Evolutionary conservation across 2,797 vertebrate species (phyloP), one percentile per base, ranked within the genome.

Genomic region (Sylvilagus floridanus): DNA sequence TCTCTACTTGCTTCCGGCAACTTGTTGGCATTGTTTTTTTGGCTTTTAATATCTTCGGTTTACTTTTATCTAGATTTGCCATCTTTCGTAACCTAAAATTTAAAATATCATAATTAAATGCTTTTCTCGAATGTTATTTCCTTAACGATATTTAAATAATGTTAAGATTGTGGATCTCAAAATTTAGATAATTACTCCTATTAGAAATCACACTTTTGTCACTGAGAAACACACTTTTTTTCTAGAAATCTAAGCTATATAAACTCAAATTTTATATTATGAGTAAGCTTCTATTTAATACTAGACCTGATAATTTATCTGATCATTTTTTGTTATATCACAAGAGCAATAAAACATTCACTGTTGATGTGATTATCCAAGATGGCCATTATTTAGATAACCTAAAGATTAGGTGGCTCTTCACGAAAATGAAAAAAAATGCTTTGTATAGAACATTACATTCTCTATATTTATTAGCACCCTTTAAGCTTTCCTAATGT

Each of bases 11-110:
- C 47, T 98, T 97, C 83, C 62, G 88, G 84, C 96, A 97, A 94
- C 94, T 98, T 83, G 68, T 16, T 77, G 93, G 86, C 97, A 97
- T 97, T 5, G 96, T 96, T 85, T 98, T 97, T 75, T 95, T 98
- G 57, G 95, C 96, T 93, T 89, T 97, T 94, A 96, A 78, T 72
- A 63, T n/a, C 92, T 98, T 97, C 84, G 13, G 82, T 7, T 37
- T 82, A 85, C 71, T 95, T 84, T 3, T 84, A 69, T 95, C 93
- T 83, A 94, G 94, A 95, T 93, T 91, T 65, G 95, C 93, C 97
- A 97, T 97, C 28, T 91, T 96, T 97, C 7, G 24, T 82, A 92
- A 26, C 93, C 96, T 97, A 47, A 63, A 97, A 97, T 90, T 96
- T 91, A 93, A 94, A 69, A 96, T 63, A 96, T 1, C 12, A 50